phyloP scores from a whole-genome alignment of 2,113 vertebrate genomes.

The human (Homo sapiens) region GRCh38 chr12:17042501-17043000 shows the following conservation, averaged over 20 bases:
- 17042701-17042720: neutral
- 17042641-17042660: neutral
- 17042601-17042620: neutral
- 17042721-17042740: neutral
- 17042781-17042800: neutral
- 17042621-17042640: neutral
- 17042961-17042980: neutral
- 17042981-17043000: neutral
- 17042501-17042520: neutral
- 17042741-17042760: neutral
- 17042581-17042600: neutral
- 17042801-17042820: neutral
- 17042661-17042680: neutral
- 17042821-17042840: neutral
- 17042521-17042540: neutral
- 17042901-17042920: neutral
- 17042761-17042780: neutral
- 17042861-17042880: neutral
- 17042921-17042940: neutral
- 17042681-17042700: neutral
- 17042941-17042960: neutral
- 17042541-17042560: neutral
- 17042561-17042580: neutral
- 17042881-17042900: neutral
- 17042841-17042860: neutral